Percentiles rank a stretch among this genome's conserved stretches.
These are phyloP conservation scores for Salvelinus sp. DNA, from an alignment of 2,113 vertebrate genomes.

Conservation along the genomic window DNA sequence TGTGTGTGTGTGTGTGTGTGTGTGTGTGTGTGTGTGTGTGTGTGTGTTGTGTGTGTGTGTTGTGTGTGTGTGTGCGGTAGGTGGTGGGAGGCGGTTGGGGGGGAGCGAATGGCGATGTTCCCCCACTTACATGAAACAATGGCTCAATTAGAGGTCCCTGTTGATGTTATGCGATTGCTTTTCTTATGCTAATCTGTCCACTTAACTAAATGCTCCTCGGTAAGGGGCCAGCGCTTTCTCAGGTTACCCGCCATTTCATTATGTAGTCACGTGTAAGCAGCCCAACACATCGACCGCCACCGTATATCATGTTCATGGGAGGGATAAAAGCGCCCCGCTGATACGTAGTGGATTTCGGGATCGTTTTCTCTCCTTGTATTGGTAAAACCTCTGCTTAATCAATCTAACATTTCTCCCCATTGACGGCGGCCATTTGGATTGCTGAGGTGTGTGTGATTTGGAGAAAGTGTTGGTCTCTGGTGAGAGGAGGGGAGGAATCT, in stretches of 20 bases:
- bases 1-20: too few species aligned
- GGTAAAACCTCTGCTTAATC: conserved; percentile 60
- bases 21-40: too few species aligned
- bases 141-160: conserved; percentile 62
- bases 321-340: conserved; percentile 55
- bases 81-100: not conserved
- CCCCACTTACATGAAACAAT: conserved; percentile 64
- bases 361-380: conserved; percentile 46
- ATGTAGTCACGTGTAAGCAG: conserved; percentile 52
- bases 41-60: too few species aligned
- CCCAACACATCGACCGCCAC: conserved; percentile 43
- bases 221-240: conserved; percentile 38
- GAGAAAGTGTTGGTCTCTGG: not conserved
- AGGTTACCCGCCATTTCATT: conserved; percentile 63
- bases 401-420: conserved; percentile 50
- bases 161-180: conserved; percentile 66
- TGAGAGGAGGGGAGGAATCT: not conserved
- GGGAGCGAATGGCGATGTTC: conserved; percentile 33
- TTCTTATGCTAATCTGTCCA: conserved; percentile 70
- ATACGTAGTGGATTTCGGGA: conserved; percentile 55
- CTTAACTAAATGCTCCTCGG: conserved; percentile 52
- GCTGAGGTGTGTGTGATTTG: conserved; percentile 6
- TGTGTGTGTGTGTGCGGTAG: not conserved
- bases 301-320: conserved; percentile 60
- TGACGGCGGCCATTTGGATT: conserved; percentile 34